Conservation (phyloP, 2,113 vertebrate genomes). For the Nettapus auritus region DNA sequence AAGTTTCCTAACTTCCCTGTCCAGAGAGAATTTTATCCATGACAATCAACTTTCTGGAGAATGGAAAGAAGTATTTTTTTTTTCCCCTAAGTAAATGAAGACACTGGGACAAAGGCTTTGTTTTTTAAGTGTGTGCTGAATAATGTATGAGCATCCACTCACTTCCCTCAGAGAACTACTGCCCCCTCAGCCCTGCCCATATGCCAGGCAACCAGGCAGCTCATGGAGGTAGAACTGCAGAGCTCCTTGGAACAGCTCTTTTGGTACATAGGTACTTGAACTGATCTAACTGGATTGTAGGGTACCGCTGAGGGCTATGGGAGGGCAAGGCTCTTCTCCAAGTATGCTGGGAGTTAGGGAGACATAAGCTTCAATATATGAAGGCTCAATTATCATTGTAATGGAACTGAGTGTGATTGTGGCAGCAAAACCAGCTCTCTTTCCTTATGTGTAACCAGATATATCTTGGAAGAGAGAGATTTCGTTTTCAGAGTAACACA, state of each 20-base stretch:
- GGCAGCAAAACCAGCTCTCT: not conserved
- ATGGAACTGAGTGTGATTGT: no score
- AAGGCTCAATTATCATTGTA: not conserved
- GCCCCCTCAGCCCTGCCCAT: not conserved
- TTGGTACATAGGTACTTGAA: no score
- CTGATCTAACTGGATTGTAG: not conserved
- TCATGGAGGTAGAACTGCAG: not conserved
- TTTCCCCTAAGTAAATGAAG: not conserved
- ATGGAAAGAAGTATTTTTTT: not conserved
- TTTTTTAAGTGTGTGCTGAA: not conserved
- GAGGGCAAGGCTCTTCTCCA: not conserved
- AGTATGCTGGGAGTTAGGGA: not conserved
- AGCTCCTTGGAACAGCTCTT: not conserved
- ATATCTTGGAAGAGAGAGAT: not conserved
- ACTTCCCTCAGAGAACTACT: not conserved
- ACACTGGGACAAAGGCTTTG: not conserved
- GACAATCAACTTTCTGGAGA: not conserved
- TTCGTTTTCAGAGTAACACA: not conserved
- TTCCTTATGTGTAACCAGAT: not conserved
- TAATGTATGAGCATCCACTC: not conserved
- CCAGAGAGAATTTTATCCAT: not conserved
- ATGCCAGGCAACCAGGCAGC: not conserved
- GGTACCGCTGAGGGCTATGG: not conserved
- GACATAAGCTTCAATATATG: not conserved
- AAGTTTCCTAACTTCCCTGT: not conserved